phyloP scores from a whole-genome alignment of 1,140 invertebrate genomes.

The Calosoma granatense region DNA sequence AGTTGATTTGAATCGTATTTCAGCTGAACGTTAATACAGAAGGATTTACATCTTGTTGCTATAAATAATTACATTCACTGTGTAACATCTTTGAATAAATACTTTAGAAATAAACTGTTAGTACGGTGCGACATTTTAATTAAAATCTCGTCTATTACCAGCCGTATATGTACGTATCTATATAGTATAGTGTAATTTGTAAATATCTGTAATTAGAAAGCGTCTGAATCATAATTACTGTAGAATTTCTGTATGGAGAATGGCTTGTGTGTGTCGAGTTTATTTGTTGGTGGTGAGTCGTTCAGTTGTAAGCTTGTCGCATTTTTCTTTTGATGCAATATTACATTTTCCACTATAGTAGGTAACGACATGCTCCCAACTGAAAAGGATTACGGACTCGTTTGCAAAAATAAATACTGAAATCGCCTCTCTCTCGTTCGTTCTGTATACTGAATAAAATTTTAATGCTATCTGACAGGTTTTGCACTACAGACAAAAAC shows the following conservation, averaged over 20 bases:
- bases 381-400: constrained; percentile 4
- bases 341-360: not conserved
- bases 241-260: not conserved
- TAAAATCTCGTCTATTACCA: not conserved
- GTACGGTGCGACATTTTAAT: too few relatives aligned
- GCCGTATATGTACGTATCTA: not conserved
- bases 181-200: not conserved
- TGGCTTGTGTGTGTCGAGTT: not conserved
- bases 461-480: not conserved
- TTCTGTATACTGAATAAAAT: not conserved
- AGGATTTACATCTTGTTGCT: too few relatives aligned
- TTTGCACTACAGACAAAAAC: not conserved
- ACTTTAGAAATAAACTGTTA: too few relatives aligned
- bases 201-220: too few relatives aligned
- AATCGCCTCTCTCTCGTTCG: not conserved
- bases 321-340: not conserved
- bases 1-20: not conserved
- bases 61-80: too few relatives aligned
- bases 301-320: not conserved
- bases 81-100: too few relatives aligned
- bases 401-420: not conserved
- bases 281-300: not conserved
- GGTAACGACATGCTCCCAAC: not conserved
- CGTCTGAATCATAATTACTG: not conserved
- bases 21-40: not conserved